Percentiles rank a stretch among this genome's conserved stretches.
Conservation (phyloP, 2,888 invertebrate species). For the Drosophila cognata region DNA sequence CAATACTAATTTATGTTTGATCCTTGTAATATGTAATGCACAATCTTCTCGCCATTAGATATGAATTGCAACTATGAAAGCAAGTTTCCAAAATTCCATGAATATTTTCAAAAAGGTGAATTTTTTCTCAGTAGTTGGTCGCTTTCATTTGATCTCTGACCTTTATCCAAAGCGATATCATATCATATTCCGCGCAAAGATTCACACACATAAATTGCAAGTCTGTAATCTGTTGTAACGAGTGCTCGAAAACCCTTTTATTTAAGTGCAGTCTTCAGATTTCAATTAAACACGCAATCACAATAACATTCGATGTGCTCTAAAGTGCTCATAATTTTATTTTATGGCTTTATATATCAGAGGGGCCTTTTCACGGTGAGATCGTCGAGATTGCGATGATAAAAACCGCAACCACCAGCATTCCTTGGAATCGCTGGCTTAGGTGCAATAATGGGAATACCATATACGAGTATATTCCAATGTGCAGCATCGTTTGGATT, state of each 20-base stretch:
- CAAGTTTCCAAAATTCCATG: neutral
- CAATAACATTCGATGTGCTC: conserved; percentile 33
- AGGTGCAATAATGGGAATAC: neutral
- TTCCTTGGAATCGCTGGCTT: conserved; percentile 6
- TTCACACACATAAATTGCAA: conserved; percentile 34
- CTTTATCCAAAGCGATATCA: neutral
- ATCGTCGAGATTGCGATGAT: conserved; percentile 5
- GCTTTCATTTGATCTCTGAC: neutral
- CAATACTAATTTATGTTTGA: neutral
- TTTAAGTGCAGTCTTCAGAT: conserved; percentile 35
- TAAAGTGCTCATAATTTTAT: conserved; percentile 42
- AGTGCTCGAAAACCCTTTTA: conserved; percentile 46
- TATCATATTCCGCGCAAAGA: conserved; percentile 22
- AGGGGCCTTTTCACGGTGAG: conserved; percentile 3
- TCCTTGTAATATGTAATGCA: neutral
- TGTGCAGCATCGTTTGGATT: conserved; percentile 18
- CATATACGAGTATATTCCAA: neutral
- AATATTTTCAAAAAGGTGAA: neutral
- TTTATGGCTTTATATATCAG: conserved; percentile 36
- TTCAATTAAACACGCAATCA: conserved; percentile 69
- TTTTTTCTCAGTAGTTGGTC: neutral
- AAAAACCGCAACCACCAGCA: neutral
- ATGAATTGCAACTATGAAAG: neutral
- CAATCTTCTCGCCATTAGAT: neutral
- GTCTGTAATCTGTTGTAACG: conserved; percentile 55